Base-by-base conservation (phyloP, 2,888 invertebrate genomes). In the Spisula subtruncata region DNA sequence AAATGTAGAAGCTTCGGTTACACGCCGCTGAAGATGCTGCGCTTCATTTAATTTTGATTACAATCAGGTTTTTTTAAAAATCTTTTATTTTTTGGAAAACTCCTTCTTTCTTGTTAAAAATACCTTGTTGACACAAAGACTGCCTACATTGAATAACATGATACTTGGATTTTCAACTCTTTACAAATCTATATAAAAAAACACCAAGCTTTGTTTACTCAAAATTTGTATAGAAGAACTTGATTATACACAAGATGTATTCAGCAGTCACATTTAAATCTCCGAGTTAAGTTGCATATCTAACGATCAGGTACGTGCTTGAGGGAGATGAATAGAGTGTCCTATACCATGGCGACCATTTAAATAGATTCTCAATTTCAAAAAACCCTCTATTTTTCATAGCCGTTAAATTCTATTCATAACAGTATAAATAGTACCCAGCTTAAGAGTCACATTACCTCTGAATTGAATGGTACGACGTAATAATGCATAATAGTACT, bases 331-430 rank as follows among this genome's bases (percentile, higher is more conserved):
- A 88, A 86, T 85, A 86, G 41, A 41, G 90, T 86, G 83, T 88
- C 29, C 60, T 87, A 88, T 80, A 84, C 25, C 88, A 35, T 81
- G 56, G 90, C 86, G 86, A 90, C 90, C 71, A 48, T 88, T 90
- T 88, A 81, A 85, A 84, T 56, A 80, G 87, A 88, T 84, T 88
- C 85, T 79, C 20, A 88, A 90, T 82, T 81, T 88, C 80, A 51
- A 86, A 81, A 84, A 48, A 32, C 14, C 84, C 82, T 75, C 66
- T 84, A 83, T 88, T 90, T 75, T 81, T 56, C 79, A 84, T 75
- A 60, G 86, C 86, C 71, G 81, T 83, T 84, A 88, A 84, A 81
- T 81, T 75, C 85, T 84, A 60, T 88, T 88, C 51, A 85, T 29
- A 51, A 46, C 75, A n/a, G 32, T 35, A 75, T 81, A 75, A 85